A percentile compares a stretch with the other conserved stretches of the same genome.
Evolutionary conservation across 1,140 invertebrate genomes (phyloP).

Genomic region (Brachionus asplanchnoidis): DNA sequence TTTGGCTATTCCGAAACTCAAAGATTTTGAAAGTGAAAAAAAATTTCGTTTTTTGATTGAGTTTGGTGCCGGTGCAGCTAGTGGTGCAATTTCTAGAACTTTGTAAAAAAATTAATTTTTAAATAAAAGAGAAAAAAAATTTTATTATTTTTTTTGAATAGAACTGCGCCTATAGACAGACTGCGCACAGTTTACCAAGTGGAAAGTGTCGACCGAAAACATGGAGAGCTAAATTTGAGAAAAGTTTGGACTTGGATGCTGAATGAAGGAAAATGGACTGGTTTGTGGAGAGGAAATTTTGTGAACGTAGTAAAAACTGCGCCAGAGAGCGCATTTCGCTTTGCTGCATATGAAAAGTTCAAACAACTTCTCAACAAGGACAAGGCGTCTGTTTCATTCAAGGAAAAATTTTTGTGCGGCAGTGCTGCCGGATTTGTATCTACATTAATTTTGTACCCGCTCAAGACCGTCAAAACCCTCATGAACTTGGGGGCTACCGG

Average conservation of each 20-base stretch:
- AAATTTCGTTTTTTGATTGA: not conserved
- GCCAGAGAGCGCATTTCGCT: constrained; percentile 93
- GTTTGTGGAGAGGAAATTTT: constrained; percentile 93
- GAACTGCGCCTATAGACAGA: not conserved
- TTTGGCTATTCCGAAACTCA: not conserved
- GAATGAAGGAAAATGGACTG: constrained; percentile 78
- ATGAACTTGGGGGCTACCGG: constrained; percentile 87
- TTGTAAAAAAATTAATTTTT: constrained; percentile 55
- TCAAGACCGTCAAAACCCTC: constrained; percentile 76
- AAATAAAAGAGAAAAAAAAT: not conserved
- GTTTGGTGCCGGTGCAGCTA: constrained; percentile 85
- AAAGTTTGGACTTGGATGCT: constrained; percentile 61
- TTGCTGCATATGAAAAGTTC: constrained; percentile 88
- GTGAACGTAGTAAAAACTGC: constrained; percentile 98
- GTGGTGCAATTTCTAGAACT: constrained; percentile 89
- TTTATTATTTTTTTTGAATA: not conserved
- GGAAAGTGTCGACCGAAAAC: not conserved
- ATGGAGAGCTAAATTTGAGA: not conserved
- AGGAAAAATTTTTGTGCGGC: constrained; percentile 32
- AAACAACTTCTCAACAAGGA: constrained; percentile 13
- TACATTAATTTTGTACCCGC: not conserved
- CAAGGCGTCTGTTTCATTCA: not conserved
- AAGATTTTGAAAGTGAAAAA: not conserved
- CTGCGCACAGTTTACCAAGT: constrained; percentile 40
- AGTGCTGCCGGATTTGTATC: constrained; percentile 1